Base-by-base conservation (phyloP, 2,888 invertebrate genomes). In the Sclerodermus sp. region DNA sequence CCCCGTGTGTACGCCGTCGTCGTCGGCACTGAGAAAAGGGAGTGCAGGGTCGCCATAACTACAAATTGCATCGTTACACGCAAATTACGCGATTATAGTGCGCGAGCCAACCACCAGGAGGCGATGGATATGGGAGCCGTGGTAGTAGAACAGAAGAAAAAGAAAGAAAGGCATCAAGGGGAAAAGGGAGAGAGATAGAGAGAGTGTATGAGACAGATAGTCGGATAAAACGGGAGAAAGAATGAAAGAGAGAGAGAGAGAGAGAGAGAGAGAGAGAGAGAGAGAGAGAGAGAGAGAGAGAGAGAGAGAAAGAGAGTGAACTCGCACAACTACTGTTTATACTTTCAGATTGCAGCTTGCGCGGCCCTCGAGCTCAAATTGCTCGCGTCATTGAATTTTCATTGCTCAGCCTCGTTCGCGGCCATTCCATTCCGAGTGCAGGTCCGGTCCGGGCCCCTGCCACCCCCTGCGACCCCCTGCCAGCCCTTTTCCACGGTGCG, bases 11-110 rank as follows among this genome's bases (percentile, higher is more conserved):
- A 3, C 34, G 32, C 3, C 55, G 55, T 46, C 38, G 39, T 48
- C 41, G 45, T 42, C 54, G 50, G 44, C 45, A 50, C 15, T 4
- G 42, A 43, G 45, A 23, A 45, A 47, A 41, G 23, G 23, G 40
- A 44, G 45, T 51, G 49, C 58, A 51, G 60, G 55, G 61, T 64
- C 62, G 58, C 60, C 58, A 60, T 69, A 70, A 70, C 68, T 71
- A 69, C 73, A 71, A 73, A 71, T 70, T 70, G 70, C 70, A 66
- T 70, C 73, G 71, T 71, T 71, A 71, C 67, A 71, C 68, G 71
- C 70, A 70, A 71, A 73, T 73, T 71, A 69, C 67, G 63, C 67
- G 68, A 71, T 71, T 69, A 67, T 53, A 58, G 63, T 62, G 49
- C 53, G 58, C 60, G 54, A 61, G 59, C 45, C 55, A 58, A 57